Evolutionary conservation across 2,113 vertebrate species (phyloP).

Genomic region (Fukomys damarensis): DNA sequence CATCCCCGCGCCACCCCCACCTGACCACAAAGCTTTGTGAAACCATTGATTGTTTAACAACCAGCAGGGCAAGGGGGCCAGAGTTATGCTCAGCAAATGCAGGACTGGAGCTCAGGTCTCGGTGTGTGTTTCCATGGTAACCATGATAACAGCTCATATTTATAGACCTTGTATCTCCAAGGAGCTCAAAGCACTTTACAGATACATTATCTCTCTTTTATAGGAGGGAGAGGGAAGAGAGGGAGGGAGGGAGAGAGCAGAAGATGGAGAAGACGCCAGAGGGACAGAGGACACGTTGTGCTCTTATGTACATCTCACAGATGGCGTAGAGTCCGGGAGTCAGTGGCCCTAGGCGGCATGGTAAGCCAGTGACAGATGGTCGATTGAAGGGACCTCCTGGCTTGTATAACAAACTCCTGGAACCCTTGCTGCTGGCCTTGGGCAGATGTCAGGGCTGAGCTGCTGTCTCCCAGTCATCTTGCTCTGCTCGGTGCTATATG

Average conservation of each 20-base stretch:
- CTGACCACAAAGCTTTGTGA: not conserved
- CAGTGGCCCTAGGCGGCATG: not conserved
- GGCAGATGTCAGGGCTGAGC: conserved; percentile 44
- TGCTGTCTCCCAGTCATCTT: not conserved
- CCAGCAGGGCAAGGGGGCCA: not conserved
- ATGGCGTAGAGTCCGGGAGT: conserved; percentile 40
- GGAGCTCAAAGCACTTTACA: conserved; percentile 76
- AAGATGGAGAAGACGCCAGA: not conserved
- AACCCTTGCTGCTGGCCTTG: not conserved
- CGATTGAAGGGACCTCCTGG: not conserved
- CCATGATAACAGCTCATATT: conserved; percentile 80
- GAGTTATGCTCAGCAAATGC: conserved; percentile 25
- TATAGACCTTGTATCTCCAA: conserved; percentile 81
- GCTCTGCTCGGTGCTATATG: not conserved
- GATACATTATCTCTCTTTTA: conserved; percentile 67
- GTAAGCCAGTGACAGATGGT: conserved; percentile 46
- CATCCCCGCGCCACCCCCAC: not conserved
- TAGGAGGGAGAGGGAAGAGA: not conserved
- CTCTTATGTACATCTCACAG: conserved; percentile 25
- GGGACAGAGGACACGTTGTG: not conserved
- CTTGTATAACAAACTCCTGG: not conserved
- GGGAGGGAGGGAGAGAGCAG: not conserved
- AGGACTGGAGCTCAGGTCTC: conserved; percentile 52
- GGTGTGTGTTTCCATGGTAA: conserved; percentile 75
- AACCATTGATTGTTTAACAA: not conserved